Evolutionary conservation across 1,140 invertebrate species (phyloP).

Genomic region (Drosophila orena): DNA sequence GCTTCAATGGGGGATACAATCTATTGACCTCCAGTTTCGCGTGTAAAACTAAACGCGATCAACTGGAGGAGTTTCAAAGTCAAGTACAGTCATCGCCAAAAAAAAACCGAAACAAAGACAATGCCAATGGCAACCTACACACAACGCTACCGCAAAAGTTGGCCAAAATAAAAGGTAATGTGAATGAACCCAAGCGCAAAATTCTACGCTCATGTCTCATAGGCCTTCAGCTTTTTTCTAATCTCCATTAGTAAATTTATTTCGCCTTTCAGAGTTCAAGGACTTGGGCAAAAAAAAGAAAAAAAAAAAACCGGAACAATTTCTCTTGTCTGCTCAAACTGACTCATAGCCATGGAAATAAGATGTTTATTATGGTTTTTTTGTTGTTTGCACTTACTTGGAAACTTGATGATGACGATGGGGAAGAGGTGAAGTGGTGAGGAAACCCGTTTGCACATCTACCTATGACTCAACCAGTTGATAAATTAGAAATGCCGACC

Average conservation of each 20-base stretch:
- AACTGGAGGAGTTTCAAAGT: constrained; percentile 5
- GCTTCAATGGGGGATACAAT: constrained; percentile 1
- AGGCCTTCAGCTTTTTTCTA: constrained; percentile 28
- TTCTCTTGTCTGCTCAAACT: constrained; percentile 33
- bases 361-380: constrained; percentile 20
- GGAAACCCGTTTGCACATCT: constrained; percentile 45
- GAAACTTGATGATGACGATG: constrained; percentile 39
- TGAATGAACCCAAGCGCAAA: constrained; percentile 39
- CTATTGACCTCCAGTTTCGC: neutral
- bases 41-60: constrained; percentile 10
- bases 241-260: constrained; percentile 16
- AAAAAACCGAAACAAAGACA: neutral
- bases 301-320: constrained; percentile 16
- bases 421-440: constrained; percentile 19
- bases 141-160: constrained; percentile 14
- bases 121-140: constrained; percentile 26
- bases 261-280: constrained; percentile 34
- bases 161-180: constrained; percentile 20
- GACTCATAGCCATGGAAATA: constrained; percentile 31
- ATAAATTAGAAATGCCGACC: constrained; percentile 32
- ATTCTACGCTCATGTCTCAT: neutral
- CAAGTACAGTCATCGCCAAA: constrained; percentile 35
- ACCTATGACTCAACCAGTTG: constrained; percentile 29
- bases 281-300: constrained; percentile 2
- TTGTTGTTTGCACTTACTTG: constrained; percentile 54